Evolutionary conservation across 2,888 invertebrate genomes (phyloP).

Genomic region (Latrodectus hesperus): DNA sequence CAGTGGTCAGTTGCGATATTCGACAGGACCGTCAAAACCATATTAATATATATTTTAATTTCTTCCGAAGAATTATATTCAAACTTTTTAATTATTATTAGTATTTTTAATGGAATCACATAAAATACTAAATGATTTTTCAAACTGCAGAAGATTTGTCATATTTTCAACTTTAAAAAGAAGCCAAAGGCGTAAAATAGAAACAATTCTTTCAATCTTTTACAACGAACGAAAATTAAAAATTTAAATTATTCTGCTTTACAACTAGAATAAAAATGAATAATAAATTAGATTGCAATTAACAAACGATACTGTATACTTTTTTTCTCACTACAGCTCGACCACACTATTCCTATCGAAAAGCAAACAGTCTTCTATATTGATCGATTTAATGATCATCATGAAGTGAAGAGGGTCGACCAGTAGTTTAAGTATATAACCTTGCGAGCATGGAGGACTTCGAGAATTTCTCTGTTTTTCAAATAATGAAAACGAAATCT

Average conservation of each 20-base stretch:
- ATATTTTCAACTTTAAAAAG: neutral
- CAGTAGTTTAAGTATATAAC: conserved; percentile 33
- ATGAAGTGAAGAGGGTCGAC: conserved; percentile 7
- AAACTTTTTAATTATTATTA: neutral
- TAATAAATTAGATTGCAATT: too few relatives aligned
- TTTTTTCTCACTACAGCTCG: too few relatives aligned
- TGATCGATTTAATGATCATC: conserved; percentile 69
- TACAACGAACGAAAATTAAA: too few relatives aligned
- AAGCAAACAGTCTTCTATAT: conserved; percentile 61
- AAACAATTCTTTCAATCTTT: neutral
- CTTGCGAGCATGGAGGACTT: conserved; percentile 38
- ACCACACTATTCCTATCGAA: conserved; percentile 8
- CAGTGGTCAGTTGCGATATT: neutral
- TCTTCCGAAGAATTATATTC: neutral
- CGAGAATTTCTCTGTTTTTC: neutral
- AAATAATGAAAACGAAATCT: neutral
- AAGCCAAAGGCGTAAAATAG: neutral
- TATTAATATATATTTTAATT: conserved; percentile 2
- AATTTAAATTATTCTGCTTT: too few relatives aligned
- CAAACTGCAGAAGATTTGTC: neutral
- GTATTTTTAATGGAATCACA: too few relatives aligned
- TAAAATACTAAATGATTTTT: neutral
- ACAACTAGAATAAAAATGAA: neutral
- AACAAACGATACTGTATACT: too few relatives aligned
- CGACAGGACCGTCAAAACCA: neutral